A percentile compares a stretch with the other conserved stretches of the same genome.
Conservation (phyloP, 2,888 invertebrate genomes). For the Conistra vaccinii region DNA sequence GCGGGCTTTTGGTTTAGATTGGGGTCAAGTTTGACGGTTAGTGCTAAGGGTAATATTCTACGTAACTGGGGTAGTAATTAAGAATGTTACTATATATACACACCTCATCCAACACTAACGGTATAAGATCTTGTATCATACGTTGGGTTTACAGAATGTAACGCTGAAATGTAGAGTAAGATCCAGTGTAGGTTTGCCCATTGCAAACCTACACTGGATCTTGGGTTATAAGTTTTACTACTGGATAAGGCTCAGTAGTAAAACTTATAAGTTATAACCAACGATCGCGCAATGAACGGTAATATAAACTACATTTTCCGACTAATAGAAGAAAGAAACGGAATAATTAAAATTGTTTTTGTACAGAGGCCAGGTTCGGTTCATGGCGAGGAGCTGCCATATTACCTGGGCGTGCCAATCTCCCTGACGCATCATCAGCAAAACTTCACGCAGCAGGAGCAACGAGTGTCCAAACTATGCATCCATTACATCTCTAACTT, state of each 20-base stretch:
- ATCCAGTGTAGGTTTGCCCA: no score
- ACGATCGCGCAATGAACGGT: background rate
- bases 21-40: slow-evolving; percentile 40
- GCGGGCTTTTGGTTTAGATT: slow-evolving; percentile 46
- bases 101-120: background rate
- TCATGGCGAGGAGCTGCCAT: slow-evolving; percentile 96
- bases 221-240: background rate
- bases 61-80: slow-evolving; percentile 10
- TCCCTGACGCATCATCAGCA: slow-evolving; percentile 91
- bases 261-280: background rate
- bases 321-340: background rate
- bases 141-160: background rate
- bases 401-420: slow-evolving; percentile 95
- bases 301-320: background rate
- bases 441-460: slow-evolving; percentile 95
- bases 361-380: slow-evolving; percentile 94
- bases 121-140: background rate
- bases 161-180: slow-evolving; percentile 5
- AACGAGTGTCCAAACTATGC: slow-evolving; percentile 94
- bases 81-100: slow-evolving; percentile 6
- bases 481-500: slow-evolving; percentile 97
- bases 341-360: background rate
- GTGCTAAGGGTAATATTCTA: slow-evolving; percentile 19
- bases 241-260: background rate
- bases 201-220: background rate